These are phyloP conservation scores for Eulithis testata DNA, from an alignment of 2,888 invertebrate species.

Conservation along the genomic window DNA sequence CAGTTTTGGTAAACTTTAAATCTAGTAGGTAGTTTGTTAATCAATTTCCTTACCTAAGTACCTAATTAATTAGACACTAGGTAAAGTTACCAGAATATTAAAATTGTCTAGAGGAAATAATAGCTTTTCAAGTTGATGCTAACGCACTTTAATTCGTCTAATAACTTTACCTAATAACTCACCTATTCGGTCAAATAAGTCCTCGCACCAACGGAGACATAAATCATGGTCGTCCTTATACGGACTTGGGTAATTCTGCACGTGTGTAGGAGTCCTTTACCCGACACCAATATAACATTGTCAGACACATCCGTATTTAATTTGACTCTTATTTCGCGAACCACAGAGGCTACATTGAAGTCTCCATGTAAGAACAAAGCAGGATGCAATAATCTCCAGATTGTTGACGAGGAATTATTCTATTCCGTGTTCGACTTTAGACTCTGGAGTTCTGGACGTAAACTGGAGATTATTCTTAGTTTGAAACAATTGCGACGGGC, in stretches of 20 bases:
- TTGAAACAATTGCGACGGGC: slow-evolving; percentile 5
- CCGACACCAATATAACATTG: slow-evolving; percentile 45
- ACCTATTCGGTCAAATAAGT: neutral
- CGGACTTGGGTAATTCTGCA: slow-evolving; percentile 42
- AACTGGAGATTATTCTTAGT: slow-evolving; percentile 17
- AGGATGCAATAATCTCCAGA: slow-evolving; percentile 50
- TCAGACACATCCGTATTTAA: slow-evolving; percentile 45
- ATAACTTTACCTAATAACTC: neutral
- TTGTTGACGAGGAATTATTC: slow-evolving; percentile 59
- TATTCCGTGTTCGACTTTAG: slow-evolving; percentile 51
- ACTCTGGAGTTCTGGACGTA: slow-evolving; percentile 35
- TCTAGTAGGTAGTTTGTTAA: neutral
- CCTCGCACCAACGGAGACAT: neutral
- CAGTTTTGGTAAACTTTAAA: neutral
- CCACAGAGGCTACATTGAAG: slow-evolving; percentile 35
- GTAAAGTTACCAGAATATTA: too few relatives aligned
- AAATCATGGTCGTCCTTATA: slow-evolving; percentile 13
- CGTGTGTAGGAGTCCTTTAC: slow-evolving; percentile 65
- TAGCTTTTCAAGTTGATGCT: too few relatives aligned
- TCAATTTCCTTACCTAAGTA: neutral
- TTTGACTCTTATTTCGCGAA: slow-evolving; percentile 24
- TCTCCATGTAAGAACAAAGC: slow-evolving; percentile 37
- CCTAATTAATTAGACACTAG: neutral
- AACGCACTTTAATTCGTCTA: neutral
- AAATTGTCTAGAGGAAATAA: neutral